Evolutionary conservation across 2,797 vertebrate species (phyloP), one percentile per base, ranked within the genome.

Genomic region (Sylvilagus floridanus): DNA sequence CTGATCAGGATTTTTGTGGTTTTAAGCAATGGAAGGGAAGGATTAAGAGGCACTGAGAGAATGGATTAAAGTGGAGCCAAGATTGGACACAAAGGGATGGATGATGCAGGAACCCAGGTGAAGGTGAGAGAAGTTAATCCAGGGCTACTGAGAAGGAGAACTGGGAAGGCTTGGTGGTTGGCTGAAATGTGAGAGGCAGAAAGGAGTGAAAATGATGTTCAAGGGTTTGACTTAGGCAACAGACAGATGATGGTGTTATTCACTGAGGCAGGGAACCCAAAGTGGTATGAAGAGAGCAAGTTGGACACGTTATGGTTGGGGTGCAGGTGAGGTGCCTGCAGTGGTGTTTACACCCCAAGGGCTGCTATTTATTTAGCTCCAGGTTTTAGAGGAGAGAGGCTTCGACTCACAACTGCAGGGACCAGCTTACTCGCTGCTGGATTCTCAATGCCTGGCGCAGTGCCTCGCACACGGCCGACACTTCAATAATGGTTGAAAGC

Each of bases 241-340:
- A 76, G 35, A 79, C 12, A 52, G 52, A 26, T 7, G 13, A 35
- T 47, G 52, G 22, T 10, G 4, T 28, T n/a, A 68, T 52, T 28
- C 22, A n/a, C 37, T 12, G n/a, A 78, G 22, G 10, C 17, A 28
- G 42, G 69, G 89, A 72, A 84, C 32, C 30, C 4, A 30, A 71
- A 50, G 4, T n/a, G 30, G 30, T 35, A 42, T n/a, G 63, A 89
- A 85, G 79, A 75, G n/a, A 57, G 66, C 57, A 35, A 16, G 26
- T n/a, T 65, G 54, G 30, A 52, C 7, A 9, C 4, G 9, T 6
- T 2, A 5, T 19, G n/a, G 21, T 7, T 19, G n/a, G 81, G 57
- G 52, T 37, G n/a, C 57, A 3, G 0, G 0, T 17, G 19, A 17
- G 22, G 3, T 3, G n/a, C 22, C 22, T 50, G 71, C 30, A 30